These are phyloP conservation scores for Chaetorhynchus papuensis DNA, from an alignment of 2,113 vertebrate genomes.

Conservation along the genomic window DNA sequence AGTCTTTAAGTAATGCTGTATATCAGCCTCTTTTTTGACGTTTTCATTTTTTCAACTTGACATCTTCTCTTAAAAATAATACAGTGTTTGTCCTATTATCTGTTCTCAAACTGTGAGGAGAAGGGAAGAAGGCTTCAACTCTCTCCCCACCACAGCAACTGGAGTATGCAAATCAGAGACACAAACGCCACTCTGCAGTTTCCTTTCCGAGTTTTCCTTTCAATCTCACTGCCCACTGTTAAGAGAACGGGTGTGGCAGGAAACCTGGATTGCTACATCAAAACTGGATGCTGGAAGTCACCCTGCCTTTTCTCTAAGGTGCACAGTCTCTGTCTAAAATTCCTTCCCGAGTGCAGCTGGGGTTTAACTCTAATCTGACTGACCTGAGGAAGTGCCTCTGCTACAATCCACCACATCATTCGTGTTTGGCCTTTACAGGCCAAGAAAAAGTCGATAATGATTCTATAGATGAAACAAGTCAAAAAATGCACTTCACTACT, in stretches of 20 bases:
- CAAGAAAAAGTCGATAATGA: not conserved
- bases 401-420: not conserved
- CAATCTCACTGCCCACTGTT: not conserved
- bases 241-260: not conserved
- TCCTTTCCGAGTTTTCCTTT: not conserved
- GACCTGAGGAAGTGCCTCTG: not conserved
- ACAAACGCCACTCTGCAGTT: not conserved
- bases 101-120: slow-evolving; percentile 22
- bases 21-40: slow-evolving; percentile 73
- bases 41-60: slow-evolving; percentile 76
- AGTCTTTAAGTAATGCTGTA: slow-evolving; percentile 70
- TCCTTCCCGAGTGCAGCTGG: not conserved
- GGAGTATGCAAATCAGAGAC: slow-evolving; percentile 17
- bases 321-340: not conserved
- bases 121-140: not conserved
- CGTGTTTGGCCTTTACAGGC: not conserved
- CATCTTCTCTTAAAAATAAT: slow-evolving; percentile 75
- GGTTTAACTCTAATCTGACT: not conserved
- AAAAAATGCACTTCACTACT: not conserved
- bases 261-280: not conserved
- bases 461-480: not conserved
- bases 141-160: not conserved
- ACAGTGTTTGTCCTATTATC: slow-evolving; percentile 68
- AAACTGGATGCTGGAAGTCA: not conserved
- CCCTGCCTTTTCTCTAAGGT: not conserved